Percentiles rank a stretch among this genome's conserved stretches.
phyloP scores from a whole-genome alignment of 1,140 invertebrate genomes.

The Camponotus vicinus region DNA sequence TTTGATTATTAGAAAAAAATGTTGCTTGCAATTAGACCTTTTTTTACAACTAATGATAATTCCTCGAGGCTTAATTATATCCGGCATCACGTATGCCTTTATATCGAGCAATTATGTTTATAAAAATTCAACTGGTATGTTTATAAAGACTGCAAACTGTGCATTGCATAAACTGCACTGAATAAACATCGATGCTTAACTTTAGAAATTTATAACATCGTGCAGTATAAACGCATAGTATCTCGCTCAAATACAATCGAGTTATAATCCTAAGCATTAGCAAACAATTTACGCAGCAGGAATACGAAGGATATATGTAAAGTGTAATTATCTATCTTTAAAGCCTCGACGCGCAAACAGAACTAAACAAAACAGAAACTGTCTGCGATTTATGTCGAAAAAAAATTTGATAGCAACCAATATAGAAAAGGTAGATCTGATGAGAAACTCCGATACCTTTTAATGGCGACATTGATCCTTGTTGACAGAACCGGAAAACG shows the following conservation, averaged over 20 bases:
- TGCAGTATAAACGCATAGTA: not conserved
- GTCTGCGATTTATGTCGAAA: not conserved
- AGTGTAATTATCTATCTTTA: slow-evolving; percentile 22
- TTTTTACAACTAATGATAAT: slow-evolving; percentile 13
- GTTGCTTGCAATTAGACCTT: not conserved
- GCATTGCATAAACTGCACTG: not conserved
- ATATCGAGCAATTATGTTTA: not conserved
- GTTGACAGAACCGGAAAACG: slow-evolving; percentile 58
- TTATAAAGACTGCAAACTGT: not conserved
- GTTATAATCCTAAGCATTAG: not conserved
- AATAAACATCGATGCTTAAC: slow-evolving; percentile 23
- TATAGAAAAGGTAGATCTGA: not conserved
- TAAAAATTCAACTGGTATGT: not conserved
- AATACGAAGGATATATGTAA: not conserved
- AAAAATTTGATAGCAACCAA: not conserved
- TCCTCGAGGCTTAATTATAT: not conserved
- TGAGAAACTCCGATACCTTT: not conserved
- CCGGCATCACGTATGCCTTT: not conserved
- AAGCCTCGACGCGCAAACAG: not conserved
- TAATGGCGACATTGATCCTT: not conserved
- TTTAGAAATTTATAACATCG: not conserved
- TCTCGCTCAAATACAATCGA: not conserved
- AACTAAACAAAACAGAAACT: slow-evolving; percentile 3
- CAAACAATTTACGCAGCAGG: slow-evolving; percentile 10
- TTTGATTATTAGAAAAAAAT: not conserved